phyloP scores from a whole-genome alignment of 2,797 vertebrate genomes.

The Phylloscopus collybita region DNA sequence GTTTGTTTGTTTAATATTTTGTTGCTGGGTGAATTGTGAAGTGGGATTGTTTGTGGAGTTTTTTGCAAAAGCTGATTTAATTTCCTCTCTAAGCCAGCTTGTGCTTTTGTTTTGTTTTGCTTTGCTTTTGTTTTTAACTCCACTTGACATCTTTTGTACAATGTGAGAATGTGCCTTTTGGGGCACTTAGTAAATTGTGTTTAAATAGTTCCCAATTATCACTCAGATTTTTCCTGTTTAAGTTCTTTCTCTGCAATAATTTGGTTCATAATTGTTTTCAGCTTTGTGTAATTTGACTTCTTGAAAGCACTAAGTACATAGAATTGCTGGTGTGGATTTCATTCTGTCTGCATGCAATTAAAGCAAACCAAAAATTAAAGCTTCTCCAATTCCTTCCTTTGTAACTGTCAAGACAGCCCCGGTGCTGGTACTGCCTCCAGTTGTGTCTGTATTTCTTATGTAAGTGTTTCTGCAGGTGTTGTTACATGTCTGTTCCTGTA shows the following conservation, averaged over 20 bases:
- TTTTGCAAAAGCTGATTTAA: slow-evolving; percentile 57
- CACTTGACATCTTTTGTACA: slow-evolving; percentile 48
- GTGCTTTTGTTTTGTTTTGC: slow-evolving; percentile 5
- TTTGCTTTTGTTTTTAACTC: slow-evolving; percentile 50
- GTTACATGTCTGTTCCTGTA: neutral
- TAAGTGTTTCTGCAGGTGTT: neutral
- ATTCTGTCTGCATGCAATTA: neutral
- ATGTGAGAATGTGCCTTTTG: slow-evolving; percentile 37
- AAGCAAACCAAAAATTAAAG: neutral
- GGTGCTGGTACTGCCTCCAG: neutral
- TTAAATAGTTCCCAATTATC: slow-evolving; percentile 55
- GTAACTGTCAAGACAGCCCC: neutral
- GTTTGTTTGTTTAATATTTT: slow-evolving; percentile 36
- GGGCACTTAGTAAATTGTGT: slow-evolving; percentile 20
- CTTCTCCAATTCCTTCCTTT: neutral
- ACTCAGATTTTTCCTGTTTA: slow-evolving; percentile 54
- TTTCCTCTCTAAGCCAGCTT: slow-evolving; percentile 38
- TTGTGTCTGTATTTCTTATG: neutral
- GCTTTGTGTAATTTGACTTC: slow-evolving; percentile 24
- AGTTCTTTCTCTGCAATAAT: slow-evolving; percentile 55
- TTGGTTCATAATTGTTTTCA: slow-evolving; percentile 50
- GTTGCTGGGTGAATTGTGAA: slow-evolving; percentile 32
- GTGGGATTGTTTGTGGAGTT: neutral
- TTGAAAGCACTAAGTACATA: slow-evolving; percentile 3
- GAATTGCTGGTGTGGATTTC: slow-evolving; percentile 2